A percentile compares a stretch with the other conserved stretches of the same genome.
These are phyloP conservation scores for Sebastes dallii DNA, from an alignment of 2,797 vertebrate species.

Conservation along the genomic window DNA sequence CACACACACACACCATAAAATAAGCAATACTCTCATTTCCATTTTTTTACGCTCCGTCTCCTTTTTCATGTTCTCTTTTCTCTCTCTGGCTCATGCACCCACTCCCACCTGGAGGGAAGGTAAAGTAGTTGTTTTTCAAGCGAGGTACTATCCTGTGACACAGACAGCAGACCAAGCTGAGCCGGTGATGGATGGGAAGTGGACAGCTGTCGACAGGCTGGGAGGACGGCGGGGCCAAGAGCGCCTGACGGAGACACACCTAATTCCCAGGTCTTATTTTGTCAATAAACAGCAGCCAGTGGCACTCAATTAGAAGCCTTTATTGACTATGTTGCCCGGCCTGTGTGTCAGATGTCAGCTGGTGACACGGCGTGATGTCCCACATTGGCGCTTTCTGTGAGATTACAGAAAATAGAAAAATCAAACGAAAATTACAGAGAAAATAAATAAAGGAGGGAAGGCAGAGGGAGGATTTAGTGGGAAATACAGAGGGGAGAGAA, in stretches of 20 bases:
- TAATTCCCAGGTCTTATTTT: constrained; percentile 83
- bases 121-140: constrained; percentile 46
- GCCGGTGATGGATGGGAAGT: constrained; percentile 72
- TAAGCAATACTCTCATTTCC: constrained; percentile 32
- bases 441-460: constrained; percentile 41
- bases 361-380: constrained; percentile 62
- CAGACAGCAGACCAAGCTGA: constrained; percentile 37
- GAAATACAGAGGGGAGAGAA: constrained; percentile 13
- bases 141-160: constrained; percentile 48
- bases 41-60: constrained; percentile 19
- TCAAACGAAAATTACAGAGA: constrained; percentile 53
- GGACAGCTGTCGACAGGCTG: constrained; percentile 68
- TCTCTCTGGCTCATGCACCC: neutral
- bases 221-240: constrained; percentile 29
- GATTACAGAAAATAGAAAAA: constrained; percentile 77
- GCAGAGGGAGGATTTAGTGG: constrained; percentile 6
- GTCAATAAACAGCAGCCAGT: constrained; percentile 83
- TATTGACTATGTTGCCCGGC: constrained; percentile 79
- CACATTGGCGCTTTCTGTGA: constrained; percentile 55
- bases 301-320: constrained; percentile 81
- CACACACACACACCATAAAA: constrained; percentile 1
- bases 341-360: constrained; percentile 79
- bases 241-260: constrained; percentile 57
- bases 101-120: constrained; percentile 29
- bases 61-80: constrained; percentile 15